Conservation (phyloP, 2,113 vertebrate genomes). For the Lagopus leucura region DNA sequence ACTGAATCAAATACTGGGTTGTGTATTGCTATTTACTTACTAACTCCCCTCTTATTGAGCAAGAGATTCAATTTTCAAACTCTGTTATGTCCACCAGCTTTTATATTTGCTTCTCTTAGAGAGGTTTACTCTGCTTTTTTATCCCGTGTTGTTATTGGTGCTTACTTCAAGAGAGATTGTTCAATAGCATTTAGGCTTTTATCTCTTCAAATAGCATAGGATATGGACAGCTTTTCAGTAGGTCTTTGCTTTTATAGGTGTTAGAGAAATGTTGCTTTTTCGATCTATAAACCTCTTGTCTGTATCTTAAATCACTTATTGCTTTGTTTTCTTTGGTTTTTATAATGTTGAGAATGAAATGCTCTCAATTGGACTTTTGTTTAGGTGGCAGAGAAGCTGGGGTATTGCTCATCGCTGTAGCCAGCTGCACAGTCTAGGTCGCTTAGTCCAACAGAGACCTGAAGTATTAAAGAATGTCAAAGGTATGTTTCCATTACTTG, state of each 20-base stretch:
- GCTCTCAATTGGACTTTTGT: conserved; percentile 7
- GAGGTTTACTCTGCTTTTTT: not conserved
- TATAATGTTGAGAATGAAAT: not conserved
- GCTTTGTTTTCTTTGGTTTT: not conserved
- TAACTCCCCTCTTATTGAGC: not conserved
- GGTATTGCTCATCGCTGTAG: conserved; percentile 90
- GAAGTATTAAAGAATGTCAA: conserved; percentile 84
- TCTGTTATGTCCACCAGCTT: not conserved
- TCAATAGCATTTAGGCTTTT: not conserved
- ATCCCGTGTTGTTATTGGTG: not conserved
- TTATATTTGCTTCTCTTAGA: not conserved
- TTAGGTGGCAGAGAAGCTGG: conserved; percentile 97
- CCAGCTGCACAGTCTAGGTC: conserved; percentile 92
- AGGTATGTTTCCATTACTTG: conserved; percentile 78
- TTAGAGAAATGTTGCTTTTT: not conserved
- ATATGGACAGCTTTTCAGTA: not conserved
- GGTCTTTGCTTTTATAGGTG: not conserved
- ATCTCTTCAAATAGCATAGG: not conserved
- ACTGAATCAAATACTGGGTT: not conserved
- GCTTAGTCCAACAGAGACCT: conserved; percentile 88
- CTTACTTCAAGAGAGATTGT: not conserved
- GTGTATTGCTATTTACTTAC: not conserved
- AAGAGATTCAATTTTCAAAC: not conserved
- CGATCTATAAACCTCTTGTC: not conserved
- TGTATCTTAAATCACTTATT: not conserved